phyloP scores from a whole-genome alignment of 2,888 invertebrate species.

The Thysanoteuthis rhombus region DNA sequence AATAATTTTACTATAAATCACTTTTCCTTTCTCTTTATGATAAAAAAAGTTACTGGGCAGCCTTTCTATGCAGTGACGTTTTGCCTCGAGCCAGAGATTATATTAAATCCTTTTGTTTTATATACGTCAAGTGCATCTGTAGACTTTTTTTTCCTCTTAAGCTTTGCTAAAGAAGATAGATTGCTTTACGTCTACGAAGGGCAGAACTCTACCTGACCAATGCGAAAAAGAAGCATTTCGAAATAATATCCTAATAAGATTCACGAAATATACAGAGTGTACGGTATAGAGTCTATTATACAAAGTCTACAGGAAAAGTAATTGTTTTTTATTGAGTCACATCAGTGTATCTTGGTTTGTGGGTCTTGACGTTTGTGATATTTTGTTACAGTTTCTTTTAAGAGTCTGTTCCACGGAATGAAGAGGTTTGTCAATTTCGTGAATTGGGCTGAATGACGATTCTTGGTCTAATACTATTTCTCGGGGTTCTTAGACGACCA shows the following conservation, averaged over 20 bases:
- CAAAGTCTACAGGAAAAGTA: neutral
- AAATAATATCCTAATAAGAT: neutral
- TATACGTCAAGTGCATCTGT: neutral
- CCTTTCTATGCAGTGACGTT: slow-evolving; percentile 12
- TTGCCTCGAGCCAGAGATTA: neutral
- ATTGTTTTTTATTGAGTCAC: neutral
- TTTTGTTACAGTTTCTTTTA: neutral
- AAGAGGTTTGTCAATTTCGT: too few species aligned
- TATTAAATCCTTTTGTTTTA: neutral
- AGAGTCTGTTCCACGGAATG: too few species aligned
- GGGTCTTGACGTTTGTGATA: neutral
- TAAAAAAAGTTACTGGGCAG: neutral
- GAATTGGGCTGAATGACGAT: too few species aligned
- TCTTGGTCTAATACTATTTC: too few species aligned
- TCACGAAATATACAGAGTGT: neutral
- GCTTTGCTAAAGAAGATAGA: neutral
- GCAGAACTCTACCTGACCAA: neutral
- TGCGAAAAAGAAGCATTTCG: neutral
- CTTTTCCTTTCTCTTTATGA: neutral
- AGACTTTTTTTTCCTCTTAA: neutral
- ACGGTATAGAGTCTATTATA: neutral
- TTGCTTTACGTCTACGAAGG: neutral
- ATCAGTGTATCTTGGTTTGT: neutral
- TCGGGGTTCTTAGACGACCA: too few species aligned
- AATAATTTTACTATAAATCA: slow-evolving; percentile 12